Conservation (phyloP, 2,888 invertebrate species). For the Reticulitermes lucifugus region DNA sequence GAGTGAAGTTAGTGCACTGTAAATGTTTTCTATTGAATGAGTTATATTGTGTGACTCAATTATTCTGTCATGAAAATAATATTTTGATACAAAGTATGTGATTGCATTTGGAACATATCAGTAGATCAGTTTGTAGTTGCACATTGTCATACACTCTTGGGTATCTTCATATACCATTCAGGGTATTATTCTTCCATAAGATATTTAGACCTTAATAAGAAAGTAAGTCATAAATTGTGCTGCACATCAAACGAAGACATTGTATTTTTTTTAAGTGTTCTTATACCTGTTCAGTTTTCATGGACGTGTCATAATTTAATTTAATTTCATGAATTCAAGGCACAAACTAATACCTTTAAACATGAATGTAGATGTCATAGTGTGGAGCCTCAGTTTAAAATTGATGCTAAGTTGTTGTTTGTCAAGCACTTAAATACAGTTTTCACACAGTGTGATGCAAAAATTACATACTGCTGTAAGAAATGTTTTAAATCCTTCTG, state of each 20-base stretch:
- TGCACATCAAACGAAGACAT: no score
- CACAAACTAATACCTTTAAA: background rate
- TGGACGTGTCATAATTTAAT: no score
- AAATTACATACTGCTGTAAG: background rate
- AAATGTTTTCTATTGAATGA: background rate
- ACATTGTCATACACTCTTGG: no score
- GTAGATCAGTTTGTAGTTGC: constrained; percentile 7
- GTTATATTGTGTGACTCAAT: background rate
- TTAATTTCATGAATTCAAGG: no score
- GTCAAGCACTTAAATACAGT: background rate
- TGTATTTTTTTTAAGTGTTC: no score
- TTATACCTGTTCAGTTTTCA: no score
- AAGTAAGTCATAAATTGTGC: no score
- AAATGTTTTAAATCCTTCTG: background rate
- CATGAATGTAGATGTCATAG: background rate
- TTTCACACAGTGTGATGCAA: background rate
- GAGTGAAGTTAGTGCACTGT: no score
- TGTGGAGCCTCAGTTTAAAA: background rate
- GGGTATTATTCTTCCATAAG: no score
- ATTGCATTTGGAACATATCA: constrained; percentile 9
- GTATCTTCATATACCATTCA: no score
- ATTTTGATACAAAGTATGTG: constrained; percentile 1
- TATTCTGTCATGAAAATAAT: background rate
- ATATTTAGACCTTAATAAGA: no score
- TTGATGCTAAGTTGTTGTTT: background rate